Conservation (phyloP, 2,797 vertebrate species). For the Poeciliopsis gracilis region DNA sequence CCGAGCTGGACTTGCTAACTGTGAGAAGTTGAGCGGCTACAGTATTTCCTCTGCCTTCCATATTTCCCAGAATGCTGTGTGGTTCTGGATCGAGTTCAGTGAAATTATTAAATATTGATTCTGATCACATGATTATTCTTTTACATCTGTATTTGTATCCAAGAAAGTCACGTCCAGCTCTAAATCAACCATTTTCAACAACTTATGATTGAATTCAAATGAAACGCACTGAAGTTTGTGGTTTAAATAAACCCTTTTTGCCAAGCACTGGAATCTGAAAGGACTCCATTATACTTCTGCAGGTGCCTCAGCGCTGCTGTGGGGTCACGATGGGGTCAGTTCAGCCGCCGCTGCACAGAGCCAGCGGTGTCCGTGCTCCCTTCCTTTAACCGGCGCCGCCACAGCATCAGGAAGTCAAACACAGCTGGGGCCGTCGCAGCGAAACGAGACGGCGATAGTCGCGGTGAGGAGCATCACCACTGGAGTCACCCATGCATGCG, state of each 20-base stretch:
- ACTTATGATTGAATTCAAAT: background rate
- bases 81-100: too few species aligned
- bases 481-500: constrained; percentile 47
- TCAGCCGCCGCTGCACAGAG: constrained; percentile 40
- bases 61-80: too few species aligned
- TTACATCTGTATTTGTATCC: background rate
- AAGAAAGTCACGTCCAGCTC: background rate
- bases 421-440: constrained; percentile 53
- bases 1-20: too few species aligned
- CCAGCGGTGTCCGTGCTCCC: constrained; percentile 27
- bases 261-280: background rate
- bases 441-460: constrained; percentile 41
- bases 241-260: background rate
- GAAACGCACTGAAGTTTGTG: background rate
- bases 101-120: too few species aligned
- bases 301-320: constrained; percentile 35
- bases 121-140: background rate
- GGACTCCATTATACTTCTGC: constrained; percentile 37
- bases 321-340: constrained; percentile 53
- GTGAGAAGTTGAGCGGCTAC: too few species aligned
- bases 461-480: constrained; percentile 29
- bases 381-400: constrained; percentile 42
- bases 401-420: constrained; percentile 62
- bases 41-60: too few species aligned
- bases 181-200: background rate